These are phyloP conservation scores for Synchiropus splendidus DNA, from an alignment of 2,113 vertebrate species.

Conservation along the genomic window DNA sequence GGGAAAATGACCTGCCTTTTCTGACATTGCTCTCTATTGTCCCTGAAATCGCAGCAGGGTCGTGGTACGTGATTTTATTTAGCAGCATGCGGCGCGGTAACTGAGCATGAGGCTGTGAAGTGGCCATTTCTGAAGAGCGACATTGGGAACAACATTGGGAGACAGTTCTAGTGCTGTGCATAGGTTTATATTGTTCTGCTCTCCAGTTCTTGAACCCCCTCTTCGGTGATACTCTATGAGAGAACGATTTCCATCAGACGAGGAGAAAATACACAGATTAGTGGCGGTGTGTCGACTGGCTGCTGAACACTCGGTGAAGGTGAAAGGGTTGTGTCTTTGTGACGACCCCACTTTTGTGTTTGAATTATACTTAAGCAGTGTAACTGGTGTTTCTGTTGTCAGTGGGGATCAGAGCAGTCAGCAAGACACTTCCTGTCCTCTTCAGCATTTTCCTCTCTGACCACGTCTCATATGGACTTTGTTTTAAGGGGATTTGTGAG, in stretches of 20 bases:
- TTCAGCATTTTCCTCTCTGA: conserved; percentile 27
- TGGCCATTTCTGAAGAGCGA: too few relatives aligned
- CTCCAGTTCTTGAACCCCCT: too few relatives aligned
- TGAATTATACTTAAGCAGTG: conserved; percentile 22
- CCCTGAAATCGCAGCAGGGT: conserved; percentile 21
- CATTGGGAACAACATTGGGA: too few relatives aligned
- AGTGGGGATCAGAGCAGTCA: conserved; percentile 22
- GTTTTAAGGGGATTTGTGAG: too few relatives aligned
- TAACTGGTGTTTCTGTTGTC: conserved; percentile 26
- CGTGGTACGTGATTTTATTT: conserved; percentile 22
- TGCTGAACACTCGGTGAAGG: conserved; percentile 14
- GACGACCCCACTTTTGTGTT: conserved; percentile 22
- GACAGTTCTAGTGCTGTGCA: too few relatives aligned
- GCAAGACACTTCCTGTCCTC: conserved; percentile 22
- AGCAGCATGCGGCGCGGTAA: conserved; percentile 5
- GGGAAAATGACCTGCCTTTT: conserved; percentile 14
- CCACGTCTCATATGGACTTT: not conserved
- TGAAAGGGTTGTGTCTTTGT: conserved; percentile 22
- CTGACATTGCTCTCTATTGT: conserved; percentile 6
- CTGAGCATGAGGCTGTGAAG: conserved; percentile 14
- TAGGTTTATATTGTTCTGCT: too few relatives aligned
- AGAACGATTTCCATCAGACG: too few relatives aligned
- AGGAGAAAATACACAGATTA: too few relatives aligned
- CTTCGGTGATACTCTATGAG: too few relatives aligned
- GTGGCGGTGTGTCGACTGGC: too few relatives aligned